A percentile compares a stretch with the other conserved stretches of the same genome.
These are phyloP conservation scores for Lasioglossum malachurum DNA, from an alignment of 2,888 invertebrate species.

Conservation along the genomic window DNA sequence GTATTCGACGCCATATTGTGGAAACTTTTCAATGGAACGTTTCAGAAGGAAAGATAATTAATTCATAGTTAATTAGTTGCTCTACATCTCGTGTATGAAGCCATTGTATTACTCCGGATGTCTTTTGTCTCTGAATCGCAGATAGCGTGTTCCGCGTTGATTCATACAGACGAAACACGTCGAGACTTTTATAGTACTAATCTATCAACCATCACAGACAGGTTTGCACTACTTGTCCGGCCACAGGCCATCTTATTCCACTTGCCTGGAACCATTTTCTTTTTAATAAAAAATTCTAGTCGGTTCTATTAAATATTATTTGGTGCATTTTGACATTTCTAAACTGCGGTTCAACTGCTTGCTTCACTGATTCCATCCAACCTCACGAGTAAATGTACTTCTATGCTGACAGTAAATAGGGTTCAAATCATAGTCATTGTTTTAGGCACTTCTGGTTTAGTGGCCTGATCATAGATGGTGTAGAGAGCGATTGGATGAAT, in stretches of 20 bases:
- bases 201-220: background rate
- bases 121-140: conserved; percentile 24
- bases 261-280: background rate
- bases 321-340: too few species aligned
- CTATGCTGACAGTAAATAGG: background rate
- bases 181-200: conserved; percentile 58
- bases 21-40: background rate
- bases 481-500: too few species aligned
- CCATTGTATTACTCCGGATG: background rate
- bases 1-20: background rate
- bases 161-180: conserved; percentile 57
- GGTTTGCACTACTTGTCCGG: background rate
- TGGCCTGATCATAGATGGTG: too few species aligned
- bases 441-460: background rate
- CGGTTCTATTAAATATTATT: background rate
- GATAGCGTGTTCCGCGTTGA: conserved; percentile 45
- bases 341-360: too few species aligned
- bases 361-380: too few species aligned
- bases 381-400: too few species aligned
- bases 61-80: conserved; percentile 35
- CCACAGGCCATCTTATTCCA: background rate
- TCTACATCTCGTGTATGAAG: background rate
- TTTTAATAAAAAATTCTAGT: background rate
- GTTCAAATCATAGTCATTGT: background rate
- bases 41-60: conserved; percentile 16